Conservation (phyloP, 1,140 invertebrate genomes). For the Ooceraea biroi region DNA sequence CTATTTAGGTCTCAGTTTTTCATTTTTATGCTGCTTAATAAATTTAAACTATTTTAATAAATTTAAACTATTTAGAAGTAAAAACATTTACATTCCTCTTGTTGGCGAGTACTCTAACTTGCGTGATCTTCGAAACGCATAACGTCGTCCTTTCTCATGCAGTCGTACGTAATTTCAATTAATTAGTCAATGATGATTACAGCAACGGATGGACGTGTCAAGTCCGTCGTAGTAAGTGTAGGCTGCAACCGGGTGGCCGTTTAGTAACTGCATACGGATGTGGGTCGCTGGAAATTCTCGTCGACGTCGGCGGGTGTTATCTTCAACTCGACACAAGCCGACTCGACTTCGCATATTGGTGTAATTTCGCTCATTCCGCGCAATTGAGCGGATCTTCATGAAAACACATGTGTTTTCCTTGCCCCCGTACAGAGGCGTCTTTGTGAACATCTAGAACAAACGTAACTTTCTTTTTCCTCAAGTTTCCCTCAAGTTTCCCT, state of each 20-base stretch:
- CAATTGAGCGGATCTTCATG: conserved; percentile 35
- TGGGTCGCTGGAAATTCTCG: conserved; percentile 62
- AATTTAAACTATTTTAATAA: no score
- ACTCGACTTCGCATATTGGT: conserved; percentile 48
- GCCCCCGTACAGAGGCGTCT: conserved; percentile 10
- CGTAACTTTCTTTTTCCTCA: not conserved
- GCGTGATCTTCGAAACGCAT: not conserved
- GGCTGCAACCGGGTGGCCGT: conserved; percentile 21
- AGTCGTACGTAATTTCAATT: conserved; percentile 33
- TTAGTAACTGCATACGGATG: conserved; percentile 56
- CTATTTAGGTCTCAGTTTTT: no score
- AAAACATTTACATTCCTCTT: no score
- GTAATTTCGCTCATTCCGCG: conserved; percentile 32
- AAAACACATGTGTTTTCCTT: conserved; percentile 5
- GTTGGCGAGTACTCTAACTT: no score
- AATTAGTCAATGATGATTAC: conserved; percentile 20
- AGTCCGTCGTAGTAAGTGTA: conserved; percentile 24
- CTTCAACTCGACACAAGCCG: conserved; percentile 44
- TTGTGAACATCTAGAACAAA: not conserved
- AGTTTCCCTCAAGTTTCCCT: not conserved
- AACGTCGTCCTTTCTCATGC: not conserved
- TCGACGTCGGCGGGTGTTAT: conserved; percentile 28
- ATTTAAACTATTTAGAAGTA: no score
- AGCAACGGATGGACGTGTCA: not conserved
- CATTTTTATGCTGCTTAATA: no score